phyloP scores from a whole-genome alignment of 2,888 invertebrate genomes.

The Ischnura elegans region DNA sequence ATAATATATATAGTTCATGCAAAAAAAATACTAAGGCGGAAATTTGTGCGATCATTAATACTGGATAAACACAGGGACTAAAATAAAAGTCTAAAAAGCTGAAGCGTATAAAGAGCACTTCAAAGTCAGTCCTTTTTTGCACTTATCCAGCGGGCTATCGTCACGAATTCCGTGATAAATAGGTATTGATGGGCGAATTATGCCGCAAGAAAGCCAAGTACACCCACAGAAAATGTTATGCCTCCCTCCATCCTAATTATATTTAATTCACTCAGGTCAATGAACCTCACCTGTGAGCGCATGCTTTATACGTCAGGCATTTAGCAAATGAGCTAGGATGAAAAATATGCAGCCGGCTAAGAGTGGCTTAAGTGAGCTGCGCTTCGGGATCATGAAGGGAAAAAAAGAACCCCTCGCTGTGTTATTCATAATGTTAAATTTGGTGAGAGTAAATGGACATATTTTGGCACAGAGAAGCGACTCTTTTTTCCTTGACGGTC shows the following conservation, averaged over 20 bases:
- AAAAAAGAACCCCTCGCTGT: background rate
- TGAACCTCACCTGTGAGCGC: background rate
- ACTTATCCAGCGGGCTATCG: too few relatives aligned
- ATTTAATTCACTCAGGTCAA: background rate
- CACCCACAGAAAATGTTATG: too few relatives aligned
- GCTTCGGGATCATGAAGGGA: background rate
- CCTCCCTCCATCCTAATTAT: background rate
- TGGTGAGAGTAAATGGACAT: background rate
- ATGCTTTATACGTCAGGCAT: background rate
- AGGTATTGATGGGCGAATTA: too few relatives aligned
- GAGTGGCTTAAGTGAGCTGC: background rate
- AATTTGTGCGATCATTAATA: too few relatives aligned
- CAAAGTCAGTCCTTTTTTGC: too few relatives aligned
- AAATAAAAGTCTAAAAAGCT: too few relatives aligned
- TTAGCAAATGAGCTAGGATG: background rate
- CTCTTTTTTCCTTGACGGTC: background rate
- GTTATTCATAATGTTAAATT: background rate
- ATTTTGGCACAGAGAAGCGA: slow-evolving; percentile 9
- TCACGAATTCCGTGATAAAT: too few relatives aligned
- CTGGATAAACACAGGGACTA: too few relatives aligned
- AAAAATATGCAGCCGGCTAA: background rate
- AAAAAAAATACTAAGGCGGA: too few relatives aligned
- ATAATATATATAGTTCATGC: too few relatives aligned
- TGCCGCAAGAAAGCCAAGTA: too few relatives aligned
- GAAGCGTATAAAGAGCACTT: too few relatives aligned